A percentile compares a stretch with the other conserved stretches of the same genome.
Evolutionary conservation across 2,113 vertebrate genomes (phyloP).

Genomic region (Chaenocephalus aceratus): DNA sequence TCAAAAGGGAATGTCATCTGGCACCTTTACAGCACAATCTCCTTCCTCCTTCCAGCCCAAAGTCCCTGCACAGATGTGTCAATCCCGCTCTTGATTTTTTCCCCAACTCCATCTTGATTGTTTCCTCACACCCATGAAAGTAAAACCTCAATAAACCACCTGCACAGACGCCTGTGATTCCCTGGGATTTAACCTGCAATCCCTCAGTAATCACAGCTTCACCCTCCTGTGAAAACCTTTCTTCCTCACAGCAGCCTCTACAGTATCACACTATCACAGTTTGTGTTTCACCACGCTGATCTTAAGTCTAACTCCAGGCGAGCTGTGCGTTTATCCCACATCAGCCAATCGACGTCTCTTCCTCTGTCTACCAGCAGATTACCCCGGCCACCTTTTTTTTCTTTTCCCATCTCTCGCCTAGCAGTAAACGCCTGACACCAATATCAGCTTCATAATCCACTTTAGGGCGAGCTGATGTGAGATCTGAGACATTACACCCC

Average conservation of each 20-base stretch:
- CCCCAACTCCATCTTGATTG: constrained; percentile 54
- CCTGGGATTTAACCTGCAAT: constrained; percentile 66
- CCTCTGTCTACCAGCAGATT: constrained; percentile 62
- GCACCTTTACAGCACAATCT: constrained; percentile 1
- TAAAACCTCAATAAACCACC: constrained; percentile 67
- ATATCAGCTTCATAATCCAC: constrained; percentile 73
- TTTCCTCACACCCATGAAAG: constrained; percentile 60
- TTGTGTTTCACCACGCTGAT: constrained; percentile 58
- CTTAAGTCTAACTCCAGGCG: constrained; percentile 59
- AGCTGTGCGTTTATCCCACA: constrained; percentile 63
- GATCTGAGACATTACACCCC: constrained; percentile 58
- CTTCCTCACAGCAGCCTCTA: constrained; percentile 24
- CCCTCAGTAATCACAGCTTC: constrained; percentile 73
- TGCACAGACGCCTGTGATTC: constrained; percentile 49
- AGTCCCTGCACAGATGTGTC: constrained; percentile 52
- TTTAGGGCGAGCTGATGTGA: constrained; percentile 48
- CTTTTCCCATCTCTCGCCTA: constrained; percentile 34
- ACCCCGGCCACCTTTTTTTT: constrained; percentile 20
- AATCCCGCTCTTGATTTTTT: constrained; percentile 29
- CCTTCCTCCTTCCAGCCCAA: background rate
- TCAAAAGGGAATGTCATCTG: constrained; percentile 41
- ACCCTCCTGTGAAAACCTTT: constrained; percentile 41
- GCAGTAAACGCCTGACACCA: constrained; percentile 63
- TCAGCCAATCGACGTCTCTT: constrained; percentile 43
- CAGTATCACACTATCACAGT: constrained; percentile 54